Evolutionary conservation across 2,797 vertebrate species (phyloP).

Genomic region (Nothura maculosa): DNA sequence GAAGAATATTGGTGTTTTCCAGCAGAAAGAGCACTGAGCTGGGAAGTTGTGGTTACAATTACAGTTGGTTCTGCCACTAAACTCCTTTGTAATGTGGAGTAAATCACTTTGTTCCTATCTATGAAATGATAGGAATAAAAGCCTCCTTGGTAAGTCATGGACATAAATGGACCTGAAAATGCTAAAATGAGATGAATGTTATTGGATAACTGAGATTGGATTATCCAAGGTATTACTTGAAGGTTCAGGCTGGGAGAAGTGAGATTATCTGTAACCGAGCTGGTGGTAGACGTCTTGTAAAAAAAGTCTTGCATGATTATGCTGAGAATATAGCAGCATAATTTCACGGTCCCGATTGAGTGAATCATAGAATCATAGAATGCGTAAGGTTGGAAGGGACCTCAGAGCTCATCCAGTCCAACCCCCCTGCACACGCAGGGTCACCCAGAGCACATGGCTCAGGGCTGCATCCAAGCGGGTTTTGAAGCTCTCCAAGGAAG

Average conservation of each 20-base stretch:
- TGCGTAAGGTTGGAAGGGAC: too few species aligned
- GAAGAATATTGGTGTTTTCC: not conserved
- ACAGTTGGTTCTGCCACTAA: not conserved
- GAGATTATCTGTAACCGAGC: not conserved
- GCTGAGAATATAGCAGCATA: not conserved
- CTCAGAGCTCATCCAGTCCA: too few species aligned
- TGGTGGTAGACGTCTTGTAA: not conserved
- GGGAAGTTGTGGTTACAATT: not conserved
- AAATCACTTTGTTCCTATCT: not conserved
- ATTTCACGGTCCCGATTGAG: not conserved
- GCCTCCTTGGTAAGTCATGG: not conserved
- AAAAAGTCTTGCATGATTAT: not conserved
- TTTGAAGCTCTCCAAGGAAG: too few species aligned
- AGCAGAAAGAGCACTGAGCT: not conserved
- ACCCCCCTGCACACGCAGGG: too few species aligned
- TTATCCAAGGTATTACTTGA: not conserved
- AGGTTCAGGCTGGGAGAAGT: not conserved
- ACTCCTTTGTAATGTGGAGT: not conserved
- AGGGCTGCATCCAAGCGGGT: too few species aligned
- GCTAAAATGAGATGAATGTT: constrained; percentile 1
- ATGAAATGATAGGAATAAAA: constrained; percentile 14
- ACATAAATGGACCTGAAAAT: not conserved
- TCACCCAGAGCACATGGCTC: too few species aligned
- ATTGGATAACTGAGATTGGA: not conserved
- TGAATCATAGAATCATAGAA: too few species aligned